A percentile compares a stretch with the other conserved stretches of the same genome.
phyloP scores from a whole-genome alignment of 2,888 invertebrate genomes.

The Zygaena filipendulae region DNA sequence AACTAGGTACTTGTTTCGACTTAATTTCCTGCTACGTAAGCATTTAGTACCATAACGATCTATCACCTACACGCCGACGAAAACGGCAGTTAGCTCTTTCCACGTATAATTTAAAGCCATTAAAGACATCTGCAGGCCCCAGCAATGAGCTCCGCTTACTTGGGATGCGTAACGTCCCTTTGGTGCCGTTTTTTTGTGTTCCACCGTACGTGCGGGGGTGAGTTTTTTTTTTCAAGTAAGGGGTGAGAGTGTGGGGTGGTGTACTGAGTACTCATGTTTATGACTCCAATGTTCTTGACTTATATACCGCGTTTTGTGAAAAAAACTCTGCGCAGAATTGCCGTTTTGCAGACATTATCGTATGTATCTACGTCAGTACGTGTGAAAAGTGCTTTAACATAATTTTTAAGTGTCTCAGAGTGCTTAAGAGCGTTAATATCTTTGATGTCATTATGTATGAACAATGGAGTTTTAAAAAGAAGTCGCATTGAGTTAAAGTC shows the following conservation, averaged over 20 bases:
- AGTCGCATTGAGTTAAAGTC: too few relatives aligned
- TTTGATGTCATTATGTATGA: too few relatives aligned
- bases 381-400: too few relatives aligned
- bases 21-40: too few relatives aligned
- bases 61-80: slow-evolving; percentile 41
- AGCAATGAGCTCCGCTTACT: slow-evolving; percentile 60
- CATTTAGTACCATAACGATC: slow-evolving; percentile 38
- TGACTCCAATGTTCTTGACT: slow-evolving; percentile 60
- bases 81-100: slow-evolving; percentile 58
- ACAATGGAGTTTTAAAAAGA: too few relatives aligned
- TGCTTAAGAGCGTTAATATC: too few relatives aligned
- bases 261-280: slow-evolving; percentile 41
- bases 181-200: slow-evolving; percentile 62
- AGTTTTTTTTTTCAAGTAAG: slow-evolving; percentile 66
- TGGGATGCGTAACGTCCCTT: slow-evolving; percentile 62
- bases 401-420: too few relatives aligned
- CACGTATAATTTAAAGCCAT: slow-evolving; percentile 68
- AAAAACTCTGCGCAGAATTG: slow-evolving; percentile 49
- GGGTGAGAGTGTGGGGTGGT: slow-evolving; percentile 59
- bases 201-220: slow-evolving; percentile 63
- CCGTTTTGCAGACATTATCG: slow-evolving; percentile 50
- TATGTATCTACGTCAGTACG: slow-evolving; percentile 31
- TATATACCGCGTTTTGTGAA: slow-evolving; percentile 62
- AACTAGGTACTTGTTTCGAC: too few relatives aligned
- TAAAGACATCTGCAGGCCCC: slow-evolving; percentile 66